Evolutionary conservation across 2,888 invertebrate species (phyloP), one percentile per base, ranked within the genome.

Genomic region (Drosophila falleni): DNA sequence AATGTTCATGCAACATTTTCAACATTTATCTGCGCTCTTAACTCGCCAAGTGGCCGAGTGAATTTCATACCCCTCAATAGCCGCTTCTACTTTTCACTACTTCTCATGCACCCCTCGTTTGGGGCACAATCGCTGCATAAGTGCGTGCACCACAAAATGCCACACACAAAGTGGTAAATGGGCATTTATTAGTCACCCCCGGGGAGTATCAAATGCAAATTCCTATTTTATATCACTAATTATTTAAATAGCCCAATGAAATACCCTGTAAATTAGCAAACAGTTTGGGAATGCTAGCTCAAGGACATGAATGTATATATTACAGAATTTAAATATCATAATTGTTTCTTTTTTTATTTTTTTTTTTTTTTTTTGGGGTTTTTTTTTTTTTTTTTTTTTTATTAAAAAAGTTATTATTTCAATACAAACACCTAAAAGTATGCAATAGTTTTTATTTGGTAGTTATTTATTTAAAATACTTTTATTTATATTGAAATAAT

Each of bases 1-100:
- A 60, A 64, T 67, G 63, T 55, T 61, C 41, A 49, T 39, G 72
- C 55, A 58, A 65, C 69, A 74, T 75, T 78, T 72, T 56, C 56
- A 71, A 66, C 70, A 81, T 81, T 80, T 88, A 86, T 82, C 72
- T 79, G 80, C 64, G 63, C 72, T 73, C 72, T 73, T 71, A 71
- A 62, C 67, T 66, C 50, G 19, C 1, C 64, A 26, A 68, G 66
- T 75, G 63, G 26, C 39, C 60, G 56, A 35, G 31, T 37, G 16
- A 54, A 35, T 50, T 11, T 8, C 11, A 16, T 47, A 3, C 11
- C 31, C 29, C 37, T 9, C 35, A 11, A 8, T 37, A 4, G 23
- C 13, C 35, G 3, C 35, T 5, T 9, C 26, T 13, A 4, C 0
- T 29, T n/a, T 29, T 16, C 23, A 9, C 39, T 4, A 9, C 5